Evolutionary conservation across 2,113 vertebrate genomes (phyloP).

Genomic region (Entelurus aequoreus): DNA sequence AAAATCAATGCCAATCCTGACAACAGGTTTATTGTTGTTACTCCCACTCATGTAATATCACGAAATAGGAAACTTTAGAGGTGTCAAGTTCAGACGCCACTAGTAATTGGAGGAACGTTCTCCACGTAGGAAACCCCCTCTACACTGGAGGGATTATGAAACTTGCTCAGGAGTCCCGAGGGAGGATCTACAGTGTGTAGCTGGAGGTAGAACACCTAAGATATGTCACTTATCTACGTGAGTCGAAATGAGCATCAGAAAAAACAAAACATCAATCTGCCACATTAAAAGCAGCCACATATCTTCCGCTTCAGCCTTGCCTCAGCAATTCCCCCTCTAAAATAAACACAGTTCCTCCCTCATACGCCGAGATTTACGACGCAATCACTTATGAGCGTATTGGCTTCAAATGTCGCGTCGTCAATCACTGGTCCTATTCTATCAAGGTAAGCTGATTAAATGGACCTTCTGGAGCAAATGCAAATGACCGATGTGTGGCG

Average conservation of each 20-base stretch:
- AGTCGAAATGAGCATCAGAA: background rate
- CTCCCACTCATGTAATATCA: too few relatives aligned
- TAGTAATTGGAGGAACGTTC: background rate
- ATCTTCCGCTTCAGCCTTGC: constrained; percentile 58
- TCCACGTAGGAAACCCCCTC: background rate
- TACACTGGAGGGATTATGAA: background rate
- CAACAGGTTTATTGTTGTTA: constrained; percentile 29
- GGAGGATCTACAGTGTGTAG: background rate
- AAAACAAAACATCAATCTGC: constrained; percentile 40
- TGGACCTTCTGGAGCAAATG: constrained; percentile 72
- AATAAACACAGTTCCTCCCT: constrained; percentile 70
- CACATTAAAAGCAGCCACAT: constrained; percentile 31
- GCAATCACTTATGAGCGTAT: constrained; percentile 73
- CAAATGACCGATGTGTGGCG: constrained; percentile 66
- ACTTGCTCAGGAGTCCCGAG: background rate
- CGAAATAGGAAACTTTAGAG: too few relatives aligned
- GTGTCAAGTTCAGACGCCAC: background rate
- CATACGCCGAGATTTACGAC: constrained; percentile 71
- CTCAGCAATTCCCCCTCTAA: constrained; percentile 63
- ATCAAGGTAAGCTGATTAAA: constrained; percentile 80
- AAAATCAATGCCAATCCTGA: constrained; percentile 6
- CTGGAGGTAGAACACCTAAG: background rate
- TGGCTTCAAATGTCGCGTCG: constrained; percentile 66
- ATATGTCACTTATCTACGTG: background rate
- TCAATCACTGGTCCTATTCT: constrained; percentile 71